A percentile compares a stretch with the other conserved stretches of the same genome.
Evolutionary conservation across 2,888 invertebrate genomes (phyloP).

Genomic region (Stenchaetothrips biformis): DNA sequence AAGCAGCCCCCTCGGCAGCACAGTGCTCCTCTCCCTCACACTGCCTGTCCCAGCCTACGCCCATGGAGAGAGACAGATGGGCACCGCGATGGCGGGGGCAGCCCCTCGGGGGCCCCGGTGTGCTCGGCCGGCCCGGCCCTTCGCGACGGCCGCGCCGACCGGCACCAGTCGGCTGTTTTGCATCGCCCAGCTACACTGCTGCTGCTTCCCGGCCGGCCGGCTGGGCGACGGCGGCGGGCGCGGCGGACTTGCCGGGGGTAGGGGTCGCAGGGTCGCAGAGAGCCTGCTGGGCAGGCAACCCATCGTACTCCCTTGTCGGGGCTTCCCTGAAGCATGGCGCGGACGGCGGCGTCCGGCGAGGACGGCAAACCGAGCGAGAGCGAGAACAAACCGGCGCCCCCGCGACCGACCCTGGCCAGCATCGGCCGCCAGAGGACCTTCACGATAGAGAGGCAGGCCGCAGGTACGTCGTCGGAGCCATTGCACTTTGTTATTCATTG

Average conservation of each 20-base stretch:
- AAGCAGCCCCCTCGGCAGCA: not conserved
- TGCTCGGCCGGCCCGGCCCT: too few species aligned
- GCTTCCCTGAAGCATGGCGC: not conserved
- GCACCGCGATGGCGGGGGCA: not conserved
- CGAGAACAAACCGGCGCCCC: not conserved
- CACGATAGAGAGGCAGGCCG: not conserved
- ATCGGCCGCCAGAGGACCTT: not conserved
- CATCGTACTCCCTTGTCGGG: not conserved
- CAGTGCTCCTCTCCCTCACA: too few species aligned
- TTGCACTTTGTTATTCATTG: not conserved
- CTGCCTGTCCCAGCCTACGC: not conserved
- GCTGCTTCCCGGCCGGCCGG: not conserved
- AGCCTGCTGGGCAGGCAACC: conserved; percentile 14
- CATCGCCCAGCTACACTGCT: not conserved
- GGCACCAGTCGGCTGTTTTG: not conserved
- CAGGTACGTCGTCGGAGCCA: not conserved
- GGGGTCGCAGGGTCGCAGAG: too few species aligned
- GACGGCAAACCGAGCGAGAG: not conserved
- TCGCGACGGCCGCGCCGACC: not conserved
- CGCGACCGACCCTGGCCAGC: not conserved
- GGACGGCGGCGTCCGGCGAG: not conserved
- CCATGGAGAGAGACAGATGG: not conserved
- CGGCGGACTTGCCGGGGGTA: not conserved
- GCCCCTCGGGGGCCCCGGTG: not conserved
- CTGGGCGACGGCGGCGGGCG: not conserved